Conservation (phyloP, 2,888 invertebrate genomes). For the Diaprepes abbreviatus region DNA sequence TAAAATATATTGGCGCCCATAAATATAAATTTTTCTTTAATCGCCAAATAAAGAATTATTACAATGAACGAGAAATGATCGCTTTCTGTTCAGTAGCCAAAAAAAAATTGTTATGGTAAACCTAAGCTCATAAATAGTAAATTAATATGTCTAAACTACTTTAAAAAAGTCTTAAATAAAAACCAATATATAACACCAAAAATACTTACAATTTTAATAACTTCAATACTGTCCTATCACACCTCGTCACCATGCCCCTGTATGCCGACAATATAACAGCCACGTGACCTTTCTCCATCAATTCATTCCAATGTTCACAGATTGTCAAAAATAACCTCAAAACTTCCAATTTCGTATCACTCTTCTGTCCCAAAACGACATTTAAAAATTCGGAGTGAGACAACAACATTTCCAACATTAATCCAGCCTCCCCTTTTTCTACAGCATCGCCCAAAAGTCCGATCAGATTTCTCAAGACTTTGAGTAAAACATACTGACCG, state of each 20-base stretch:
- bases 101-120: no score
- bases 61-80: no score
- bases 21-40: no score
- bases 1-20: no score
- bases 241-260: conserved; percentile 77
- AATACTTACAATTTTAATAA: conserved; percentile 78
- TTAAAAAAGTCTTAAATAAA: no score
- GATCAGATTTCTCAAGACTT: conserved; percentile 72
- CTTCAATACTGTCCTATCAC: conserved; percentile 79
- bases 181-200: no score
- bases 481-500: conserved; percentile 56
- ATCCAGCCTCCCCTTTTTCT: conserved; percentile 68
- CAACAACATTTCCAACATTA: conserved; percentile 80
- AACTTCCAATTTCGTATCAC: conserved; percentile 66
- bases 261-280: conserved; percentile 85
- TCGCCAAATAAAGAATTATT: no score
- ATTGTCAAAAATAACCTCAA: conserved; percentile 76
- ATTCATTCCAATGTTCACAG: conserved; percentile 74
- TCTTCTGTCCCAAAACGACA: conserved; percentile 75
- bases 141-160: no score
- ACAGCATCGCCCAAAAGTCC: conserved; percentile 70
- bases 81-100: no score
- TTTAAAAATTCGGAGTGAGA: conserved; percentile 85
- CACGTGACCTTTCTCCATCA: conserved; percentile 79
- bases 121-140: no score